These are phyloP conservation scores for Ectropis grisescens DNA, from an alignment of 1,140 invertebrate species.

Conservation along the genomic window DNA sequence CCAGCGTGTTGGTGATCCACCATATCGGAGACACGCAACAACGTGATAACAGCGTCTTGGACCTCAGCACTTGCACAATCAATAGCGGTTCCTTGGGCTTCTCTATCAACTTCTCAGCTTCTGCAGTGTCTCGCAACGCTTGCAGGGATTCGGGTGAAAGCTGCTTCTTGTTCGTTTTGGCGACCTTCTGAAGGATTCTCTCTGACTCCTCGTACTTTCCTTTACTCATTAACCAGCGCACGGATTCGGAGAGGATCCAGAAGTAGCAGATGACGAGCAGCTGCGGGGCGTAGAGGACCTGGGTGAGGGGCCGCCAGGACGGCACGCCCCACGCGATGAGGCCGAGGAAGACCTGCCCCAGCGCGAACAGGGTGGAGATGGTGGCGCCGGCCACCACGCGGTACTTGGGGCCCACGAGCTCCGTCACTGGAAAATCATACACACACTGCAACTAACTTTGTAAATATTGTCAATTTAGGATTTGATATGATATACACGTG, in stretches of 20 bases:
- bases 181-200: conserved; percentile 72
- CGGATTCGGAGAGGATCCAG: conserved; percentile 76
- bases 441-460: too few species aligned
- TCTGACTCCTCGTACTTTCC: conserved; percentile 72
- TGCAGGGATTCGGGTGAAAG: conserved; percentile 71
- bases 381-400: conserved; percentile 81
- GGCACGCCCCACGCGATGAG: conserved; percentile 77
- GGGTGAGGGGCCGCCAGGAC: conserved; percentile 80
- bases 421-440: conserved; percentile 72
- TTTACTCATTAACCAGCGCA: conserved; percentile 84
- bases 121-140: conserved; percentile 35
- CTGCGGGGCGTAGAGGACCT: conserved; percentile 78
- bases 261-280: conserved; percentile 76
- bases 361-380: conserved; percentile 77
- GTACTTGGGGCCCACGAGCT: conserved; percentile 81
- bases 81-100: conserved; percentile 51
- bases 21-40: conserved; percentile 77
- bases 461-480: too few species aligned
- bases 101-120: conserved; percentile 29
- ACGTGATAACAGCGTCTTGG: conserved; percentile 72
- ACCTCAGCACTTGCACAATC: conserved; percentile 69
- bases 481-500: too few species aligned
- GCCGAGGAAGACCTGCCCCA: conserved; percentile 80
- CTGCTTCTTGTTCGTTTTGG: conserved; percentile 75
- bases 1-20: conserved; percentile 80